Percentiles rank a stretch among this genome's conserved stretches.
Conservation (phyloP, 2,888 invertebrate species). For the Machimus atricapillus region DNA sequence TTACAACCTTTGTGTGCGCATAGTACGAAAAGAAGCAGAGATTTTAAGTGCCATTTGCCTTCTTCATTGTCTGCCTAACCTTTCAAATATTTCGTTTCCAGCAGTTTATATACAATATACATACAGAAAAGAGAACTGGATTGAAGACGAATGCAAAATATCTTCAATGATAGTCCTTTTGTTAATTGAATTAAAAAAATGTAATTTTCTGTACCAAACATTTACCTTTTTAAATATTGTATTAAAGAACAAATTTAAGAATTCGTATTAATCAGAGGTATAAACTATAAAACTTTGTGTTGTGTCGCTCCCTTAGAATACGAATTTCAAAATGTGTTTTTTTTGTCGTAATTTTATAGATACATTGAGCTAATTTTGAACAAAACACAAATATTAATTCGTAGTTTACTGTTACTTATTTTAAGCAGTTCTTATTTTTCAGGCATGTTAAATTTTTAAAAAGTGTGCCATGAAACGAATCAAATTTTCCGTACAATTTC, state of each 20-base stretch:
- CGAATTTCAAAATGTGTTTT: too few relatives aligned
- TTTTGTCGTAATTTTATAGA: too few relatives aligned
- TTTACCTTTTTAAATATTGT: too few relatives aligned
- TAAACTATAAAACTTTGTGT: too few relatives aligned
- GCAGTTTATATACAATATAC: not conserved
- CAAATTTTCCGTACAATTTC: too few relatives aligned
- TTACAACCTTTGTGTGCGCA: not conserved
- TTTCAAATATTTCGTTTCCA: not conserved
- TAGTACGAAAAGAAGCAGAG: not conserved
- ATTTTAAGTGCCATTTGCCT: not conserved
- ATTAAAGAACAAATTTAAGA: too few relatives aligned
- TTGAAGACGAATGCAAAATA: not conserved
- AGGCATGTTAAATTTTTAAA: not conserved
- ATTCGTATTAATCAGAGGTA: too few relatives aligned
- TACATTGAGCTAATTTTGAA: too few relatives aligned
- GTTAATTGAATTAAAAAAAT: too few relatives aligned
- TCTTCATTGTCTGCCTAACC: not conserved
- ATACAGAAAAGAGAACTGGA: not conserved
- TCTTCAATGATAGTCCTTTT: not conserved
- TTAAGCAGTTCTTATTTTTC: not conserved
- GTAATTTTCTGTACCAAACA: too few relatives aligned
- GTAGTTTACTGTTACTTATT: not conserved
- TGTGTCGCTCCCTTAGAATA: too few relatives aligned
- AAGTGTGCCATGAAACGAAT: too few relatives aligned
- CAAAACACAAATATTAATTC: not conserved